Conservation (phyloP, 2,888 invertebrate genomes). For the Colostygia pectinataria region DNA sequence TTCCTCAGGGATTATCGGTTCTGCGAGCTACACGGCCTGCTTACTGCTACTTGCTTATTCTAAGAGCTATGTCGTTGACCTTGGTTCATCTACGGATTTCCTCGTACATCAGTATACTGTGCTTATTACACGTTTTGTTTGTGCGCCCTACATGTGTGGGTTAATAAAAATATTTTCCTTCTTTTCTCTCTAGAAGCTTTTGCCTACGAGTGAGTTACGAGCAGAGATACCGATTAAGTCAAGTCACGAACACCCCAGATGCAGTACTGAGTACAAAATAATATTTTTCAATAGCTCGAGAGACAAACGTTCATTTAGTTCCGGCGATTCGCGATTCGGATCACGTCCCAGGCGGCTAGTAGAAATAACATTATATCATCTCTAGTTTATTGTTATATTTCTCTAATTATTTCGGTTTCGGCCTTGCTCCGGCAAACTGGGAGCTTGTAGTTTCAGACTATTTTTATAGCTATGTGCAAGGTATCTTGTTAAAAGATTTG, state of each 20-base stretch:
- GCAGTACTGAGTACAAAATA: constrained; percentile 29
- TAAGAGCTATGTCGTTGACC: too few species aligned
- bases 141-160: too few species aligned
- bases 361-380: constrained; percentile 38
- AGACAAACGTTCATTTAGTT: constrained; percentile 31
- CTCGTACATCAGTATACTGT: too few species aligned
- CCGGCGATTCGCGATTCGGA: constrained; percentile 24
- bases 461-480: too few species aligned
- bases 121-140: too few species aligned
- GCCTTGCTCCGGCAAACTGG: neutral
- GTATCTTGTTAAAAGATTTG: too few species aligned
- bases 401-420: constrained; percentile 36
- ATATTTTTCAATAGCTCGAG: constrained; percentile 28
- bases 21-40: too few species aligned
- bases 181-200: neutral
- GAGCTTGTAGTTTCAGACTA: neutral
- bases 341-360: constrained; percentile 39
- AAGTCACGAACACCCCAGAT: constrained; percentile 25
- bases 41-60: too few species aligned
- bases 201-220: constrained; percentile 6
- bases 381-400: constrained; percentile 40
- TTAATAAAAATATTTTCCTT: too few species aligned
- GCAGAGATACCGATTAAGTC: constrained; percentile 16
- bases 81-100: too few species aligned
- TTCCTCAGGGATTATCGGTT: too few species aligned